Percentiles rank a stretch among this genome's conserved stretches.
These are phyloP conservation scores for Caradrina clavipalpis DNA, from an alignment of 2,888 invertebrate genomes.

Conservation along the genomic window DNA sequence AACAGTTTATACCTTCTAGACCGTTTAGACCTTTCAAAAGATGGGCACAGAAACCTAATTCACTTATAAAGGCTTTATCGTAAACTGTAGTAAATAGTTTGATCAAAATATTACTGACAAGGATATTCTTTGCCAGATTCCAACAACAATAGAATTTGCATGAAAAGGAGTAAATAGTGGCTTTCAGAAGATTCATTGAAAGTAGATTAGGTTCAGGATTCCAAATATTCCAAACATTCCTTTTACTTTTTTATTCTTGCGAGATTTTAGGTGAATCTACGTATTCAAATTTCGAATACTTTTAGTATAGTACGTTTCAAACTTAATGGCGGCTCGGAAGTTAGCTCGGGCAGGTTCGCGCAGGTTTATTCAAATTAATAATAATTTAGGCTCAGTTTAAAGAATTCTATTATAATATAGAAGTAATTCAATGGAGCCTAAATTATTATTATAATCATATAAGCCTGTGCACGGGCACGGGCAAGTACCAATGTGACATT, in stretches of 20 bases:
- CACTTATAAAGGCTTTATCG: constrained; percentile 11
- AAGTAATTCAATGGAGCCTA: too few relatives aligned
- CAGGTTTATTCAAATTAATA: too few relatives aligned
- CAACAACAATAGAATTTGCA: neutral
- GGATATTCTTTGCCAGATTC: neutral
- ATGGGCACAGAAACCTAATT: constrained; percentile 21
- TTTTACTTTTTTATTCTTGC: too few relatives aligned
- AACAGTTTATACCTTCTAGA: constrained; percentile 21
- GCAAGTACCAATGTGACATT: too few relatives aligned
- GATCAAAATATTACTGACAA: constrained; percentile 16
- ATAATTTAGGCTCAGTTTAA: too few relatives aligned
- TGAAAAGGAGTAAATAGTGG: neutral
- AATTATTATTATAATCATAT: too few relatives aligned
- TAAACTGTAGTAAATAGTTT: constrained; percentile 27
- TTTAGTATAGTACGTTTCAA: too few relatives aligned
- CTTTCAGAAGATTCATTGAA: neutral
- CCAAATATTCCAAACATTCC: too few relatives aligned
- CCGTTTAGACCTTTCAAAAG: constrained; percentile 23
- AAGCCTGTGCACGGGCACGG: too few relatives aligned
- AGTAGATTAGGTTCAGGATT: neutral
- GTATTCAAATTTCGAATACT: neutral
- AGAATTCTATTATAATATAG: too few relatives aligned
- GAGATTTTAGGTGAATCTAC: neutral
- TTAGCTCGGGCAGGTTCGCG: too few relatives aligned
- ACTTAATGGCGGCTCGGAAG: too few relatives aligned